These are phyloP conservation scores for Callinectes sapidus DNA, from an alignment of 2,888 invertebrate species.

Conservation along the genomic window DNA sequence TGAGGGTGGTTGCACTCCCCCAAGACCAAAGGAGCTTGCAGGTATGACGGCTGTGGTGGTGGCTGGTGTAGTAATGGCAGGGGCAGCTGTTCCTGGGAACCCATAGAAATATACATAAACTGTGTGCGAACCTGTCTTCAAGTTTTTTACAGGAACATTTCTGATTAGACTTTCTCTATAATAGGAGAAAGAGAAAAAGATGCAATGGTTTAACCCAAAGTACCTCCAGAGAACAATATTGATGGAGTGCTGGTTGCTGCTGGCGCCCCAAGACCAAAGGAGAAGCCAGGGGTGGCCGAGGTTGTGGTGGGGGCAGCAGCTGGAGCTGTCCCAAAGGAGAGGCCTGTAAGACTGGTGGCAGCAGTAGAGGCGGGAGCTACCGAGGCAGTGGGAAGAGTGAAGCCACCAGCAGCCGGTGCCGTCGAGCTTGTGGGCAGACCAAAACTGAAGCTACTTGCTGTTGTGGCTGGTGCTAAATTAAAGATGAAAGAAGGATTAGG, in stretches of 20 bases:
- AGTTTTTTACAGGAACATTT: too few species aligned
- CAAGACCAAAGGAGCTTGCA: slow-evolving; percentile 46
- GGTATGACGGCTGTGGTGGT: not conserved
- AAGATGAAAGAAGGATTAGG: not conserved
- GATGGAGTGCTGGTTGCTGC: slow-evolving; percentile 4
- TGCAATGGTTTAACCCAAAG: not conserved
- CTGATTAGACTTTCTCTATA: too few species aligned
- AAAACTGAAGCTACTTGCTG: slow-evolving; percentile 31
- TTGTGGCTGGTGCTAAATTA: not conserved
- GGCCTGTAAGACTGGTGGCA: not conserved
- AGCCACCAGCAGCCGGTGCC: not conserved
- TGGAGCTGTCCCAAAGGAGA: not conserved
- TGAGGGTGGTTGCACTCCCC: slow-evolving; percentile 67
- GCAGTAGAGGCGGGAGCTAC: not conserved
- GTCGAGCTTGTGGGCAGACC: not conserved
- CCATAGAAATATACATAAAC: not conserved
- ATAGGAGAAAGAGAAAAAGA: not conserved
- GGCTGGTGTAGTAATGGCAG: not conserved
- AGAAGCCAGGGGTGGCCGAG: slow-evolving; percentile 18
- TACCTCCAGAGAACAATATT: slow-evolving; percentile 34
- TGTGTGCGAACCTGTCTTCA: not conserved
- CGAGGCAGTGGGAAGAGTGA: not conserved
- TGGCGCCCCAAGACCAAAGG: slow-evolving; percentile 38
- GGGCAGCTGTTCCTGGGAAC: not conserved
- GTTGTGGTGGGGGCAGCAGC: not conserved